A percentile compares a stretch with the other conserved stretches of the same genome.
phyloP scores from a whole-genome alignment of 2,888 invertebrate genomes.

The Caradrina clavipalpis region DNA sequence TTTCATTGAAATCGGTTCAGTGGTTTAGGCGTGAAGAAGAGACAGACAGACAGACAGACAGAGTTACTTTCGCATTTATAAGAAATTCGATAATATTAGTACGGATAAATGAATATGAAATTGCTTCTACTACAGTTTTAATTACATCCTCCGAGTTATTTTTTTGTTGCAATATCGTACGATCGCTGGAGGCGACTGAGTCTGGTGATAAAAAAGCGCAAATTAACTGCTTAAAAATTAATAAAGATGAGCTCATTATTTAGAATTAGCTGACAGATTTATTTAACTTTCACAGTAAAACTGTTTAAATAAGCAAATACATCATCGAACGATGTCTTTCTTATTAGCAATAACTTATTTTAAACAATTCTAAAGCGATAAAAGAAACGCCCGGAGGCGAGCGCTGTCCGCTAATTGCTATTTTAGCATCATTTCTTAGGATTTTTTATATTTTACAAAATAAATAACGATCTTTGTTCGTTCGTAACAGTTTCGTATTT shows the following conservation, averaged over 20 bases:
- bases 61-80: no score
- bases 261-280: conserved; percentile 59
- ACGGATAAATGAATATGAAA: neutral
- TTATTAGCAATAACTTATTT: conserved; percentile 56
- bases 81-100: no score
- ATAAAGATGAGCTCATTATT: conserved; percentile 59
- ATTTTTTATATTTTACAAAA: conserved; percentile 34
- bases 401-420: conserved; percentile 31
- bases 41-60: no score
- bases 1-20: no score
- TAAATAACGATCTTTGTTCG: conserved; percentile 28
- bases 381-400: conserved; percentile 45
- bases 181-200: neutral
- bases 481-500: conserved; percentile 38
- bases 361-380: conserved; percentile 34
- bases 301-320: conserved; percentile 43
- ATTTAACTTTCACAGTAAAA: conserved; percentile 40
- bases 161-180: conserved; percentile 10
- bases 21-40: no score
- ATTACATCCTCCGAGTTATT: neutral
- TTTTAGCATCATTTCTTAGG: conserved; percentile 31
- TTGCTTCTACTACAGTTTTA: neutral
- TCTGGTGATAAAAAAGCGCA: conserved; percentile 27
- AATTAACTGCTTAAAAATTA: conserved; percentile 49
- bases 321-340: conserved; percentile 45